Percentiles rank a stretch among this genome's conserved stretches.
Conservation (phyloP, 2,888 invertebrate genomes). For the Tolmerus cingulatus region DNA sequence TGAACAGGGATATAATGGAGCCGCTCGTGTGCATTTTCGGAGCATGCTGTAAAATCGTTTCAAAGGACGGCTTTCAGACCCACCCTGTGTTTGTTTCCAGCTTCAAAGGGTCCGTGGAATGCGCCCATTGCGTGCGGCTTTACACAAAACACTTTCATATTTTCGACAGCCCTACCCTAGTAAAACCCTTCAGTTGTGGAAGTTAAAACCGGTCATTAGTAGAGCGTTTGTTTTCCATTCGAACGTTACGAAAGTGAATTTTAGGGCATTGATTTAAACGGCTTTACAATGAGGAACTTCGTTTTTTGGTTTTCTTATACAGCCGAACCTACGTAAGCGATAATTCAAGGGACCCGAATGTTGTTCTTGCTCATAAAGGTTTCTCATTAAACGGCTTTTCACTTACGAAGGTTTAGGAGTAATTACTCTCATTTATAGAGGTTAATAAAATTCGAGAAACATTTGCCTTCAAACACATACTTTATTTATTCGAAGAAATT, state of each 20-base stretch:
- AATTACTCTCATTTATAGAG: too few relatives aligned
- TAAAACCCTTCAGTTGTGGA: background rate
- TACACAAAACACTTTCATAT: background rate
- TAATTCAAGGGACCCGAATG: too few relatives aligned
- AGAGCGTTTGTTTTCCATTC: background rate
- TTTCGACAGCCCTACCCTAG: background rate
- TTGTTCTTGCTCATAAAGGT: too few relatives aligned
- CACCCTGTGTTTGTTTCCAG: background rate
- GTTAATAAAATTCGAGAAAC: too few relatives aligned
- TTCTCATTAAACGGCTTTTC: too few relatives aligned
- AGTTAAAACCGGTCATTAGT: background rate
- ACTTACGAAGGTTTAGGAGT: too few relatives aligned
- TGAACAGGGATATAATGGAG: background rate
- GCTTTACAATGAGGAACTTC: background rate
- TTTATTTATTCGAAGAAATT: too few relatives aligned
- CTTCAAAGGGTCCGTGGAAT: background rate
- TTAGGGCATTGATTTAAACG: background rate
- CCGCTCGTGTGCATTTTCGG: conserved; percentile 1
- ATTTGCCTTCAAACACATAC: too few relatives aligned
- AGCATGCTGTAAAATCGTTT: background rate
- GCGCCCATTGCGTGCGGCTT: background rate
- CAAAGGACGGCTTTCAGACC: background rate
- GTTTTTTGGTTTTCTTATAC: background rate
- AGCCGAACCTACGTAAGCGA: too few relatives aligned
- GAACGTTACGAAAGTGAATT: background rate